A percentile compares a stretch with the other conserved stretches of the same genome.
Evolutionary conservation across 92 coral and sea anemone species (phyloP).

Genomic region (Muricea muricata): DNA sequence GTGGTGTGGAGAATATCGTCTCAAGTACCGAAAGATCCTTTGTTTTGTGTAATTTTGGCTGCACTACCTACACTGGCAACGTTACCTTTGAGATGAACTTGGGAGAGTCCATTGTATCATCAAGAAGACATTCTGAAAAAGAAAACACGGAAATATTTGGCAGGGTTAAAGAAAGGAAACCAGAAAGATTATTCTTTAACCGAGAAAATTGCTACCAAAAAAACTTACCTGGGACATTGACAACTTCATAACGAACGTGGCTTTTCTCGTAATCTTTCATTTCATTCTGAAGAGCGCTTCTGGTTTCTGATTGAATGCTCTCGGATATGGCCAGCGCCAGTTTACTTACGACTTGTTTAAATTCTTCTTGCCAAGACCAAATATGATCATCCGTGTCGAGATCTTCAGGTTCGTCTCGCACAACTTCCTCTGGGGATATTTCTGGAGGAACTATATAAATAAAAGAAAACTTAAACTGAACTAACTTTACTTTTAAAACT

Average conservation of each 20-base stretch:
- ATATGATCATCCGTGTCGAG: neutral
- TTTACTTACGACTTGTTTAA: slow-evolving; percentile 15
- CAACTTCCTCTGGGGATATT: neutral
- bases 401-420: slow-evolving; percentile 31
- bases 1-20: too few species aligned
- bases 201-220: neutral
- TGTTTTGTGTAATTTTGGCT: too few species aligned
- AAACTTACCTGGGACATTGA: neutral
- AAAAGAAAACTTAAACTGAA: neutral
- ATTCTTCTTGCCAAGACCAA: slow-evolving; percentile 42
- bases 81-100: slow-evolving; percentile 23
- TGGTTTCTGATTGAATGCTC: slow-evolving; percentile 21
- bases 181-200: neutral
- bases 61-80: too few species aligned
- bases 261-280: slow-evolving; percentile 14
- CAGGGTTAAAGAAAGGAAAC: too few species aligned
- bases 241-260: neutral
- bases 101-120: slow-evolving; percentile 7
- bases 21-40: too few species aligned
- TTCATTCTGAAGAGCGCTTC: slow-evolving; percentile 22
- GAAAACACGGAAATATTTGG: neutral
- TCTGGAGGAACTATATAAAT: neutral
- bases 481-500: neutral
- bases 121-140: neutral
- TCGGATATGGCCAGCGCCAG: slow-evolving; percentile 30